Percentiles rank a stretch among this genome's conserved stretches.
These are phyloP conservation scores for Salvelinus alpinus DNA, from an alignment of 2,113 vertebrate genomes.

Conservation along the genomic window DNA sequence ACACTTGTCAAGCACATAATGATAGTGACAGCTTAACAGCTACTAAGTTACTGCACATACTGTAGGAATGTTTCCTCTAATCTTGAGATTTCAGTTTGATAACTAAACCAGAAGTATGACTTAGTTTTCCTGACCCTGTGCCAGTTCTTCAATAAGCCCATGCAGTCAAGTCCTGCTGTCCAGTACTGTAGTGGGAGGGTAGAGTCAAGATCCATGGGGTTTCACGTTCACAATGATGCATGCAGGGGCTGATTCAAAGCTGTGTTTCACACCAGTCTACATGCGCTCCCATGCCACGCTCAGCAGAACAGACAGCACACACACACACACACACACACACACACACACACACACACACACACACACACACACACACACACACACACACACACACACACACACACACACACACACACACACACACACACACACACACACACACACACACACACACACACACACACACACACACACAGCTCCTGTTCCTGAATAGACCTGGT, in stretches of 20 bases:
- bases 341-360: neutral
- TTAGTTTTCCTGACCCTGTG: neutral
- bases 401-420: neutral
- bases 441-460: constrained; percentile 4
- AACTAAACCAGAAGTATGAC: neutral
- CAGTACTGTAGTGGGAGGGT: neutral
- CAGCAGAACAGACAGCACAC: neutral
- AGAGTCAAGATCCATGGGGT: neutral
- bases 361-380: neutral
- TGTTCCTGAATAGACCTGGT: constrained; percentile 12
- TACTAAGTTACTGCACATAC: too few relatives aligned
- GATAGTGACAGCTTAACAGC: too few relatives aligned
- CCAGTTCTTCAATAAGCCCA: neutral
- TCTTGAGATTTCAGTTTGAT: neutral
- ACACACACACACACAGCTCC: neutral
- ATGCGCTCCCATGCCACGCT: neutral
- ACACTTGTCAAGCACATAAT: too few relatives aligned
- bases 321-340: constrained; percentile 1
- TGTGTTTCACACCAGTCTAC: neutral
- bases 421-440: neutral
- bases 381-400: constrained; percentile 10
- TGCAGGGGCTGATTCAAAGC: neutral
- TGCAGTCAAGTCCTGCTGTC: constrained; percentile 1
- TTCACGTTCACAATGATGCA: constrained; percentile 1
- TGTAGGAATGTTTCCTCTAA: too few relatives aligned